These are phyloP conservation scores for Lasioglossum oenotherae DNA, from an alignment of 2,888 invertebrate species.

Conservation along the genomic window DNA sequence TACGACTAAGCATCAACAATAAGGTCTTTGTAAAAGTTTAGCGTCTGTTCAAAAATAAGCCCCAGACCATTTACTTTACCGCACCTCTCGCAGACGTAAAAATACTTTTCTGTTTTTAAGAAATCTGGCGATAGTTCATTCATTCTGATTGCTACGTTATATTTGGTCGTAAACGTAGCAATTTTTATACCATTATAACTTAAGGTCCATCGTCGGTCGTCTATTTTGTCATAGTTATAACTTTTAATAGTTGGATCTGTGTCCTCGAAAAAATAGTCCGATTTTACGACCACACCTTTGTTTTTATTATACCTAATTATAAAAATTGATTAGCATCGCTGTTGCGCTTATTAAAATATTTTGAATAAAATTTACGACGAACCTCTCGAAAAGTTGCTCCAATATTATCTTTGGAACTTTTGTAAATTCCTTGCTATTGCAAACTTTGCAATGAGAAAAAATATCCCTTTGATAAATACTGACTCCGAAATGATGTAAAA, in stretches of 20 bases:
- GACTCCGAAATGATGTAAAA: slow-evolving; percentile 89
- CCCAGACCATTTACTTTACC: slow-evolving; percentile 92
- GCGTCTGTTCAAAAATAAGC: slow-evolving; percentile 76
- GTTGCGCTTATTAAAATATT: background rate
- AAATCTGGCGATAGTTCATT: slow-evolving; percentile 85
- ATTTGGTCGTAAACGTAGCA: slow-evolving; percentile 85
- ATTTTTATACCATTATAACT: slow-evolving; percentile 82
- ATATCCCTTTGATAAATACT: slow-evolving; percentile 88
- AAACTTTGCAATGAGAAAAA: slow-evolving; percentile 89
- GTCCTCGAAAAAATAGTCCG: background rate
- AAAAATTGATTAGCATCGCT: slow-evolving; percentile 8
- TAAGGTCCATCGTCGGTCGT: slow-evolving; percentile 77
- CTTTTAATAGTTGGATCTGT: background rate
- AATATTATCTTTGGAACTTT: slow-evolving; percentile 84
- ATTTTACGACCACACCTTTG: background rate
- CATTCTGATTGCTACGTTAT: slow-evolving; percentile 86
- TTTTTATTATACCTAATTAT: background rate
- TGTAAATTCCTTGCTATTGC: slow-evolving; percentile 85
- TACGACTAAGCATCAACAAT: slow-evolving; percentile 24
- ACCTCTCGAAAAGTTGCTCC: slow-evolving; percentile 77
- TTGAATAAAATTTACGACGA: slow-evolving; percentile 4
- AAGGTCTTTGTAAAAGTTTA: slow-evolving; percentile 58
- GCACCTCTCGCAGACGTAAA: slow-evolving; percentile 90
- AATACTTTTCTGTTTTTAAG: slow-evolving; percentile 85
- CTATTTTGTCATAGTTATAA: background rate